Base-by-base conservation (phyloP, 1,140 invertebrate species). In the Rhynchophorus ferrugineus region DNA sequence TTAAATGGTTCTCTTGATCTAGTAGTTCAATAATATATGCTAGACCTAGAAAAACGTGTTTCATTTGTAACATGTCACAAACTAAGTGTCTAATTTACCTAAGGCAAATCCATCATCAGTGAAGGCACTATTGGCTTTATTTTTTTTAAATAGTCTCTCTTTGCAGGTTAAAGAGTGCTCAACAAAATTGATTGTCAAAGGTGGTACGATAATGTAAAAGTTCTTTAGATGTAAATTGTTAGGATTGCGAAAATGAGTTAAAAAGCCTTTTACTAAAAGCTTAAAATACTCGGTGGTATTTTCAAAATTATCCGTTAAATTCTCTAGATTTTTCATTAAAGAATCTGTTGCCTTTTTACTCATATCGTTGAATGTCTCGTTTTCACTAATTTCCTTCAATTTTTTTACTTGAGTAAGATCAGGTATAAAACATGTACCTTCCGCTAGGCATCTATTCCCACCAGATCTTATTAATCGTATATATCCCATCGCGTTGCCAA, bases 101-200 rank as follows among this genome's bases (percentile, higher is more conserved):
- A 99, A 91, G 18, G 93, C 88, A 76, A 99, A 98, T 24, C 96
- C 96, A 74, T 99, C 96, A 73, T 99, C 95, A 3, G 91, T 95
- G 70, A 99, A 98, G 2, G 89, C 81, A 48, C 89, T 87, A 18
- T 86, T 88, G 11, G 79, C 70, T 67, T 87, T 86, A 61, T 91
- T 91, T 63, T 91, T 93, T 61, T 88, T 89, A 58, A 75, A 81
- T 71, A 98, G 82, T 68, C 92, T 91, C 60, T 98, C 91, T 69
- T 98, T 97, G 59, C 87, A 89, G 14, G 84, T 80, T 42, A 98
- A 83, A 17, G 91, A 85, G 67, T 98, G 84, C 65, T 99, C 93
- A 9, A 98, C 82, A 74, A 88, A 98, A 70, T 97, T 98, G 43
- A 98, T 75, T 2, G 91, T 97, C 57, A 99, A 69, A 3, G 95